Evolutionary conservation across 2,113 vertebrate species (phyloP).

Genomic region (Dasypus novemcinctus): DNA sequence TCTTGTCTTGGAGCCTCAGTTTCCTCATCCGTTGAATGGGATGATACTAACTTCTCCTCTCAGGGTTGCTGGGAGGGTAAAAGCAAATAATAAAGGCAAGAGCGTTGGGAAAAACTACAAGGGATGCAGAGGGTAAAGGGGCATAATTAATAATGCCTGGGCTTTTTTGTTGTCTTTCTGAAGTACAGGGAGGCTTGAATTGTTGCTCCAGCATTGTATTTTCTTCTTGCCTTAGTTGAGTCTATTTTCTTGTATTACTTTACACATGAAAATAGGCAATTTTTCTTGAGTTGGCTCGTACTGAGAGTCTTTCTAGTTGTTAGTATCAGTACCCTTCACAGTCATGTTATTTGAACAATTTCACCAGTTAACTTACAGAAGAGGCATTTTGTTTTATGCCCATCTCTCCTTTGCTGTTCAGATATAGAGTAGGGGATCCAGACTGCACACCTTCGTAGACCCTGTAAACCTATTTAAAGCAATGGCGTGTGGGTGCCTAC

Average conservation of each 20-base stretch:
- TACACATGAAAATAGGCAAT: background rate
- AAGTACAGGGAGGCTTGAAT: background rate
- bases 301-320: slow-evolving; percentile 37
- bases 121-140: background rate
- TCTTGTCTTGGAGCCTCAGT: background rate
- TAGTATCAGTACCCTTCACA: background rate
- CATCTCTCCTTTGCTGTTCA: background rate
- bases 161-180: background rate
- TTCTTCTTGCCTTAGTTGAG: slow-evolving; percentile 37
- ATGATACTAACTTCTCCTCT: background rate
- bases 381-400: slow-evolving; percentile 35
- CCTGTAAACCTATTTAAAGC: slow-evolving; percentile 34
- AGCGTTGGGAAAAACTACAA: background rate
- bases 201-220: background rate
- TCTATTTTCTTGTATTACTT: slow-evolving; percentile 54
- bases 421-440: background rate
- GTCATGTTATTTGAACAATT: slow-evolving; percentile 29
- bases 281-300: slow-evolving; percentile 50
- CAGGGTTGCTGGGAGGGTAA: background rate
- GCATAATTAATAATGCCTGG: background rate
- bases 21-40: slow-evolving; percentile 11
- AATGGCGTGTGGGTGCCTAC: background rate
- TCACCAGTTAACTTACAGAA: slow-evolving; percentile 10
- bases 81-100: background rate
- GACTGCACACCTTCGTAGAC: slow-evolving; percentile 22